Evolutionary conservation across 2,797 vertebrate species (phyloP).

Genomic region (Coregonus sp.): DNA sequence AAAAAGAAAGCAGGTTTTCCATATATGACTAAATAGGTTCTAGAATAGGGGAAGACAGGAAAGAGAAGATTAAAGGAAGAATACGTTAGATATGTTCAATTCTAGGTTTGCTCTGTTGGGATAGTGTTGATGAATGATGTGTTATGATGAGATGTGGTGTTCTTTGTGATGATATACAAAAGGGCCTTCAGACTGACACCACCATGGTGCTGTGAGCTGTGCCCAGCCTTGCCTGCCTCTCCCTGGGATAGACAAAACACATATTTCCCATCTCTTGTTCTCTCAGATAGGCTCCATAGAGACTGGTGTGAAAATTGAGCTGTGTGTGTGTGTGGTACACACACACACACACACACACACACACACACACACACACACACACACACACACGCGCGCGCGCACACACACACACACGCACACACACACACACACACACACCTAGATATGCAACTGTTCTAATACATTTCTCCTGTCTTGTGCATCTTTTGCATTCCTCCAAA

Average conservation of each 20-base stretch:
- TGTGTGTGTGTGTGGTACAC: conserved; percentile 19
- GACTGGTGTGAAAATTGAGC: conserved; percentile 62
- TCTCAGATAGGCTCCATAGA: conserved; percentile 55
- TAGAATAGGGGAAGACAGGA: too few species aligned
- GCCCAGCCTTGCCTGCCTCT: conserved; percentile 68
- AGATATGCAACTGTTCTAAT: too few species aligned
- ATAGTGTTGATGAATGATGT: neutral
- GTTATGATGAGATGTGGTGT: neutral
- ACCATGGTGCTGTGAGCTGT: conserved; percentile 37
- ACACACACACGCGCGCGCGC: too few species aligned
- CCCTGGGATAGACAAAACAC: conserved; percentile 26
- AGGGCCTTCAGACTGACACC: conserved; percentile 44
- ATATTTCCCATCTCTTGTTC: conserved; percentile 39
- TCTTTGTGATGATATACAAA: conserved; percentile 52
- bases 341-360: too few species aligned
- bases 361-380: too few species aligned
- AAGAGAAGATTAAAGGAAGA: too few species aligned
- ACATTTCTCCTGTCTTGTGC: too few species aligned
- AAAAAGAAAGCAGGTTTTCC: neutral
- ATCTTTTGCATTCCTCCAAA: too few species aligned
- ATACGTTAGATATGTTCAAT: too few species aligned
- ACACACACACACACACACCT: too few species aligned
- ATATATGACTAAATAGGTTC: neutral
- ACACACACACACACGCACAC: too few species aligned
- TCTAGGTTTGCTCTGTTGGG: too few species aligned